Evolutionary conservation across 2,888 invertebrate genomes (phyloP).

Genomic region (Trachelus iudaicus): DNA sequence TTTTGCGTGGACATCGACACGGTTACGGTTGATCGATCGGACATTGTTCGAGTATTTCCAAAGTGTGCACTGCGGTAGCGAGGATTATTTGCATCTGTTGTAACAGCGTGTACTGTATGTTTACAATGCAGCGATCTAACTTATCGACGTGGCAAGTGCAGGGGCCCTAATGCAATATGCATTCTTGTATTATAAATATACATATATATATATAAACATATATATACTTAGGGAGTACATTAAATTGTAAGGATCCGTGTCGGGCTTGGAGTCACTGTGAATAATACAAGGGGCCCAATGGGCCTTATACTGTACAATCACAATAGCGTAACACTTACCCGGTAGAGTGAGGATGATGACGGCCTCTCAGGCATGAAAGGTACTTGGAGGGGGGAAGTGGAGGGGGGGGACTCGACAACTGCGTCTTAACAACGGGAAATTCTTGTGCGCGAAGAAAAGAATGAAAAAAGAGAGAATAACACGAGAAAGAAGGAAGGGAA

Average conservation of each 20-base stretch:
- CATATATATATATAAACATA: not conserved
- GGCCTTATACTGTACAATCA: not conserved
- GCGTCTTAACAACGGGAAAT: not conserved
- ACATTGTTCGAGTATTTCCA: not conserved
- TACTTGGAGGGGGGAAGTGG: not conserved
- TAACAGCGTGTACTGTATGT: not conserved
- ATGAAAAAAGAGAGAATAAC: not conserved
- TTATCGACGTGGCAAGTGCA: not conserved
- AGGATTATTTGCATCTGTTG: not conserved
- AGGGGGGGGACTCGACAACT: not conserved
- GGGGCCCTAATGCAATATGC: not conserved
- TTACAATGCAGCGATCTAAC: not conserved
- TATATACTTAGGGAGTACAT: not conserved
- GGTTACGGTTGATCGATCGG: not conserved
- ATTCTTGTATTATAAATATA: not conserved
- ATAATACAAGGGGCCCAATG: not conserved
- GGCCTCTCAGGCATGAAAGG: conserved; percentile 1
- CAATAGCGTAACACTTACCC: not conserved
- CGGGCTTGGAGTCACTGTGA: not conserved
- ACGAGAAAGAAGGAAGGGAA: not conserved
- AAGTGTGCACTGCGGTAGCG: not conserved
- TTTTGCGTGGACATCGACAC: not conserved
- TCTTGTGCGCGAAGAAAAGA: not conserved
- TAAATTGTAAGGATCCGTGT: not conserved
- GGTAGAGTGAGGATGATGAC: conserved; percentile 4